Evolutionary conservation across 1,140 invertebrate genomes (phyloP).

Genomic region (Zaprionus africanus): DNA sequence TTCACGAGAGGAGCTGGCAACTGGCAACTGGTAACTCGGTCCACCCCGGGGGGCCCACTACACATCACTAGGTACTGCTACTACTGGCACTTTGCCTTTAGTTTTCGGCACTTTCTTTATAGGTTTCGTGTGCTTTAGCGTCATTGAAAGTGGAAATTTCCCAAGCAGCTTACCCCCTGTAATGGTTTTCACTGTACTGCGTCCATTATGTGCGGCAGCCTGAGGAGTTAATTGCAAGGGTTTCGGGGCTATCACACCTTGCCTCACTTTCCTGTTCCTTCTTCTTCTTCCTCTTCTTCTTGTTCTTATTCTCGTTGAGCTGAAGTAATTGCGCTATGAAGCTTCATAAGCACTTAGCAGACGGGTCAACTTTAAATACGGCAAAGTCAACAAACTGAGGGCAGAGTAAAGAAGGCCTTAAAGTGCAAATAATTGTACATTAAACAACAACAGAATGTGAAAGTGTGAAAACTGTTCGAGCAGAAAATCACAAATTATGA

Average conservation of each 20-base stretch:
- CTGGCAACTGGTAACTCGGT: conserved; percentile 41
- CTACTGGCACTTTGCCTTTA: conserved; percentile 56
- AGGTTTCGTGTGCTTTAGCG: conserved; percentile 61
- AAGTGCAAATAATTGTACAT: conserved; percentile 10
- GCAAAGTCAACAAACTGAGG: conserved; percentile 7
- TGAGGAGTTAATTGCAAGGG: conserved; percentile 48
- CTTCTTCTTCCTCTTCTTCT: not conserved
- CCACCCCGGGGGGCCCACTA: conserved; percentile 3
- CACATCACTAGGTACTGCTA: not conserved
- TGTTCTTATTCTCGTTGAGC: not conserved
- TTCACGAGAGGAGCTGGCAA: conserved; percentile 25
- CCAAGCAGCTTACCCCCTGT: conserved; percentile 50
- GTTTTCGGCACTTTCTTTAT: conserved; percentile 73
- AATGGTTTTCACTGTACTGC: conserved; percentile 11
- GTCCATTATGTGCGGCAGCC: conserved; percentile 23
- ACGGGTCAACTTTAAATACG: conserved; percentile 18
- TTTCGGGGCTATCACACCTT: conserved; percentile 11
- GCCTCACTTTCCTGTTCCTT: not conserved
- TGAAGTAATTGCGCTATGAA: conserved; percentile 35
- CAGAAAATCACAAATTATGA: conserved; percentile 5
- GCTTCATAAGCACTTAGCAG: conserved; percentile 37
- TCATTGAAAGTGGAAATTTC: conserved; percentile 43
- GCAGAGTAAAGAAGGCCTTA: not conserved
- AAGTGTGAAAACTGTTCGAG: not conserved
- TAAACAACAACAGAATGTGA: conserved; percentile 10